Percentiles rank a stretch among this genome's conserved stretches.
phyloP scores from a whole-genome alignment of 2,888 invertebrate species.

The Fragum whitleyi region DNA sequence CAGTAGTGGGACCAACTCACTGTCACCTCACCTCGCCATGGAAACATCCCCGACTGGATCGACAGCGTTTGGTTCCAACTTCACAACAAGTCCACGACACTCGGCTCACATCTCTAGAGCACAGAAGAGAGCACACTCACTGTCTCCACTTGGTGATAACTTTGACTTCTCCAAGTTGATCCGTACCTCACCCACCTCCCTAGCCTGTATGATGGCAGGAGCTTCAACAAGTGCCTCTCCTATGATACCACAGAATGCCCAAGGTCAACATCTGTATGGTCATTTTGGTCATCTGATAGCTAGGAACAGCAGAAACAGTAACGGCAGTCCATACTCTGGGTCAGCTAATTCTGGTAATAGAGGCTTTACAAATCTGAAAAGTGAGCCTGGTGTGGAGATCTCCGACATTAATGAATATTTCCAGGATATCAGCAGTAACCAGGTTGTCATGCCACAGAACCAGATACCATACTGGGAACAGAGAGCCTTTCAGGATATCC shows the following conservation, averaged over 20 bases:
- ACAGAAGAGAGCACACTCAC: slow-evolving; percentile 80
- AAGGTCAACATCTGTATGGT: slow-evolving; percentile 73
- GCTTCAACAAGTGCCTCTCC: slow-evolving; percentile 79
- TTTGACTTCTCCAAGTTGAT: slow-evolving; percentile 85
- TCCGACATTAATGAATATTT: slow-evolving; percentile 72
- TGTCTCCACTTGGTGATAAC: slow-evolving; percentile 82
- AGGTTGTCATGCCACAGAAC: slow-evolving; percentile 79
- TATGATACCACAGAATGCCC: slow-evolving; percentile 67
- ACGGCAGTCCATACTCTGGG: slow-evolving; percentile 78
- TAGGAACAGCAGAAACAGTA: slow-evolving; percentile 76
- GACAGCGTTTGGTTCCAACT: slow-evolving; percentile 75
- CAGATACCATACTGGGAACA: slow-evolving; percentile 80
- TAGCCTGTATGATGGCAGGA: slow-evolving; percentile 79
- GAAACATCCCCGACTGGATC: slow-evolving; percentile 79
- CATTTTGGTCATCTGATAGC: slow-evolving; percentile 83
- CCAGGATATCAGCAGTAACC: slow-evolving; percentile 78
- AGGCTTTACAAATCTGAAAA: slow-evolving; percentile 68
- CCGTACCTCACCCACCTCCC: slow-evolving; percentile 85
- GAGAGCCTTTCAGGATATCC: slow-evolving; percentile 69
- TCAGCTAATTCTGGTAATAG: slow-evolving; percentile 77
- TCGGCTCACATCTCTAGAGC: slow-evolving; percentile 78
- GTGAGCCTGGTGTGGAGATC: slow-evolving; percentile 71
- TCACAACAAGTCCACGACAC: slow-evolving; percentile 81
- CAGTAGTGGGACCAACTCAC: slow-evolving; percentile 72
- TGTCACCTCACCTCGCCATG: slow-evolving; percentile 79